Base-by-base conservation (phyloP, 2,113 vertebrate genomes). In the Paramormyrops kingsleyae region DNA sequence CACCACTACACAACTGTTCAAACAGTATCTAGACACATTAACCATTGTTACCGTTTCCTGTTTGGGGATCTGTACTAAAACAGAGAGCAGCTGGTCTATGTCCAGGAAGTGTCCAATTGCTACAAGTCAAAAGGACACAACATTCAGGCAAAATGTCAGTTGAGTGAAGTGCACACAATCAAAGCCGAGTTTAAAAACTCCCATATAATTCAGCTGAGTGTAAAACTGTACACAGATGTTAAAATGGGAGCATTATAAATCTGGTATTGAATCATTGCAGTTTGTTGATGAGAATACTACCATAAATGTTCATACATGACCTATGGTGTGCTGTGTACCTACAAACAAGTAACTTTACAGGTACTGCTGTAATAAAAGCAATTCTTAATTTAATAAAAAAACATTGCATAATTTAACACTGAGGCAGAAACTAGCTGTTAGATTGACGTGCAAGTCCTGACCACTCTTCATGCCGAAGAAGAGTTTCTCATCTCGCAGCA, bases 41-140 rank as follows among this genome's bases (percentile, higher is more conserved):
- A 13, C n/a, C 17, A 53, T 24, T 27, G 91, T 0, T 97, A 99
- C 98, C 7, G 97, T 98, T 93, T 99, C 97, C 93, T 99, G 98
- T 93, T 99, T 99, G 91, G 98, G 98, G 94, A 99, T 97, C 95
- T 99, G 98, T 87, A 99, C 95, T 89, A 99, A 95, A 95, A 97
- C 96, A 90, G 98, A 99, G 91, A 99, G 97, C 88, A 99, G 97
- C 89, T 99, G 97, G 93, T 99, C 98, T 87, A 97, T 98, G 92
- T 99, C 98, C 92, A 98, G 94, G 94, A 99, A 99, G 94, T 96
- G 97, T 94, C 97, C 95, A 92, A 99, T 96, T 92, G 97, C 99
- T 99, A 91, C 91, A 94, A 94, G 91, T 93, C n/a, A 92, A 94
- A 94, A 94, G 13, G 91, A 70, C 89, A 66, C 56, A 31, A 88